Evolutionary conservation across 2,113 vertebrate species (phyloP).

Genomic region (Chauna torquata): DNA sequence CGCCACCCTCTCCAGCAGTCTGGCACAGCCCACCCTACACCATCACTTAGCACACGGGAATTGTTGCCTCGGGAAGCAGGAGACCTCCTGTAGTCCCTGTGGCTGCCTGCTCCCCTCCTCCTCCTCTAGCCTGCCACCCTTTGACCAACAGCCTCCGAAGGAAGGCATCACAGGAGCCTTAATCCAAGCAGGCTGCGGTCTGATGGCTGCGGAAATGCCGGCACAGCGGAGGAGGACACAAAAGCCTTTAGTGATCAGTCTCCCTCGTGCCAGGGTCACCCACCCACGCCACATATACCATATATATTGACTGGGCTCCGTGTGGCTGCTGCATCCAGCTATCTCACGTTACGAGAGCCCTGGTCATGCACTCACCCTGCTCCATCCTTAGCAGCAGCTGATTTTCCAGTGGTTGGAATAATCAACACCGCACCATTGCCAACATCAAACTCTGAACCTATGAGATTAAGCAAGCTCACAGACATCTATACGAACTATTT

Average conservation of each 20-base stretch:
- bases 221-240: rapidly evolving
- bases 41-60: rapidly evolving
- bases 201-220: rapidly evolving
- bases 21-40: background rate
- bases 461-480: background rate
- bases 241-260: background rate
- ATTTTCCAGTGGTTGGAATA: background rate
- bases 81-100: background rate
- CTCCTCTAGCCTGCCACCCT: rapidly evolving
- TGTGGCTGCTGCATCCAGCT: no score
- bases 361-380: rapidly evolving
- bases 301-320: background rate
- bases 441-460: rapidly evolving
- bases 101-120: background rate
- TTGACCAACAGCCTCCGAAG: background rate
- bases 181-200: no score
- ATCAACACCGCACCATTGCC: background rate
- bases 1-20: background rate
- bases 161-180: background rate
- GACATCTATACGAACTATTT: background rate
- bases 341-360: background rate
- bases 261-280: background rate
- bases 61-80: background rate
- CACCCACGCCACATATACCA: no score
- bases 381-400: background rate